Percentiles rank a stretch among this genome's conserved stretches.
phyloP scores from a whole-genome alignment of 2,797 vertebrate species.

The Mormyrus proboscirostris region DNA sequence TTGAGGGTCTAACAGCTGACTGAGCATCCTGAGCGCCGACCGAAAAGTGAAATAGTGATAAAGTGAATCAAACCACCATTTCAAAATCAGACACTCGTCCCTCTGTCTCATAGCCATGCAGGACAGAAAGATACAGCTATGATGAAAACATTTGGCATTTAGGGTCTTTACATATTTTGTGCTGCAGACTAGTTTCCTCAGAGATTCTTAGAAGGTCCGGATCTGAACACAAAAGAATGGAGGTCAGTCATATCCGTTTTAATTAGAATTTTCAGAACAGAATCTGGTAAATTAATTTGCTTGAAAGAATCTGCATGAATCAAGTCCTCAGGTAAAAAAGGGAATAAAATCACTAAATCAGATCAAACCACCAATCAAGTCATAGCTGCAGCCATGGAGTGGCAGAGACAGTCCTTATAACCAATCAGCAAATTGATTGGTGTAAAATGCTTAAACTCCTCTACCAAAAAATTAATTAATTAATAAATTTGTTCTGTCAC shows the following conservation, averaged over 20 bases:
- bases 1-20: background rate
- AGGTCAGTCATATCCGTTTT: background rate
- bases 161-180: background rate
- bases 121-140: background rate
- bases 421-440: background rate
- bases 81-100: background rate
- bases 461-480: background rate
- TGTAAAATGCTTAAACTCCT: background rate
- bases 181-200: background rate
- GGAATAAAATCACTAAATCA: background rate
- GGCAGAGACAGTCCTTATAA: background rate
- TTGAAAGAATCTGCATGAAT: background rate
- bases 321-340: background rate
- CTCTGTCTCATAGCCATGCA: background rate
- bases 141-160: background rate
- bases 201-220: background rate
- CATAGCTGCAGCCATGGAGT: background rate
- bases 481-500: background rate
- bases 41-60: background rate
- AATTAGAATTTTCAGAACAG: background rate
- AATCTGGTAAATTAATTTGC: background rate
- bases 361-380: background rate
- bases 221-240: background rate
- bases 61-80: background rate
- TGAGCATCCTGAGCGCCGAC: background rate